These are phyloP conservation scores for Tringa solitaria DNA, from an alignment of 2,113 vertebrate species.

Conservation along the genomic window DNA sequence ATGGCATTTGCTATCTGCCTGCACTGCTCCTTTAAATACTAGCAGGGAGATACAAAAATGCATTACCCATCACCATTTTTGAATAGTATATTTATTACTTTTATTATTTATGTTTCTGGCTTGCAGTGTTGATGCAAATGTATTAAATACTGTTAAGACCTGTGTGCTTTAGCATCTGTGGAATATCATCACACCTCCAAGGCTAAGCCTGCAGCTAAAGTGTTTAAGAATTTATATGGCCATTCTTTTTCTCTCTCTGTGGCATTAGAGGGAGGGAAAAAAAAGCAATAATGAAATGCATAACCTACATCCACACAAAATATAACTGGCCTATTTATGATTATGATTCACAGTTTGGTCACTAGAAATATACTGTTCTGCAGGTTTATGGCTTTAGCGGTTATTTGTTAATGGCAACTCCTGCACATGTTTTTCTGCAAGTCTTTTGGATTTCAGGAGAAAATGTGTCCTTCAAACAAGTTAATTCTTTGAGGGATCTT, in stretches of 20 bases:
- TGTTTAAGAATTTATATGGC: slow-evolving; percentile 70
- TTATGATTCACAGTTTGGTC: slow-evolving; percentile 70
- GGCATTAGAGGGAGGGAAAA: slow-evolving; percentile 11
- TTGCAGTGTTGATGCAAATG: slow-evolving; percentile 52
- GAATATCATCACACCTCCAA: slow-evolving; percentile 61
- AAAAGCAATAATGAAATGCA: slow-evolving; percentile 71
- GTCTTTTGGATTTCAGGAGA: slow-evolving; percentile 56
- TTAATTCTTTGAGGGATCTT: slow-evolving; percentile 58
- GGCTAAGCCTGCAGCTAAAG: slow-evolving; percentile 53
- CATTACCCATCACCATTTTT: background rate
- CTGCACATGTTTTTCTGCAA: background rate
- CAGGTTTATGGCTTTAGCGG: slow-evolving; percentile 43
- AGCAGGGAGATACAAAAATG: background rate
- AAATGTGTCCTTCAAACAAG: slow-evolving; percentile 71
- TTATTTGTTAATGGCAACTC: slow-evolving; percentile 62
- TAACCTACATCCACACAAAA: slow-evolving; percentile 50
- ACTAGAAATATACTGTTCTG: slow-evolving; percentile 66
- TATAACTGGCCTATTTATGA: slow-evolving; percentile 69
- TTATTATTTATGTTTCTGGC: slow-evolving; percentile 62
- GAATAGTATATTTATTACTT: slow-evolving; percentile 37
- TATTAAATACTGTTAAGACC: slow-evolving; percentile 64
- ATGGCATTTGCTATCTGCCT: background rate
- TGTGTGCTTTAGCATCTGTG: slow-evolving; percentile 52
- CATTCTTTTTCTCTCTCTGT: slow-evolving; percentile 52
- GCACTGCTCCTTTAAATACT: background rate